A percentile compares a stretch with the other conserved stretches of the same genome.
Conservation (phyloP, 2,888 invertebrate species). For the Lithophane semibrunnea region DNA sequence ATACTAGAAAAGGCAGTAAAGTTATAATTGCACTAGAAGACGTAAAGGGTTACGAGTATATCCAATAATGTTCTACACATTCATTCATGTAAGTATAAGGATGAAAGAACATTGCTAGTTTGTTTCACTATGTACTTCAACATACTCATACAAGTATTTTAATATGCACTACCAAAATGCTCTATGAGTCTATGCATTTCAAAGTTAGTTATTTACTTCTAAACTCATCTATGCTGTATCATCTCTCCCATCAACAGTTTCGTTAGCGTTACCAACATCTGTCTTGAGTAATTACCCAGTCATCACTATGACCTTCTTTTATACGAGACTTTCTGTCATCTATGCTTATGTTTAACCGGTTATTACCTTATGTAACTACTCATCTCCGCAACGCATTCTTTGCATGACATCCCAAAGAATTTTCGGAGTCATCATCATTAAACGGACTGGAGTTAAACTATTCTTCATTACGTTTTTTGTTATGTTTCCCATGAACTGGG, state of each 20-base stretch:
- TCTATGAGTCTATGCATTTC: too few relatives aligned
- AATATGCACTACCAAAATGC: neutral
- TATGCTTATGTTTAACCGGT: conserved; percentile 50
- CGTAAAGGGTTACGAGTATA: conserved; percentile 10
- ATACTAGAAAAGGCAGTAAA: conserved; percentile 23
- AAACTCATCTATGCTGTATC: neutral
- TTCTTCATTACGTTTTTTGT: conserved; percentile 76
- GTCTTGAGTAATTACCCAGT: conserved; percentile 32
- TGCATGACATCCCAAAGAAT: conserved; percentile 78
- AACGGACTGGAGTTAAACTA: conserved; percentile 69
- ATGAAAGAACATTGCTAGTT: neutral
- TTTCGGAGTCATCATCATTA: conserved; percentile 83
- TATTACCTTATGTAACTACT: conserved; percentile 78
- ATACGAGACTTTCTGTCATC: conserved; percentile 47
- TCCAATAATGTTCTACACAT: conserved; percentile 21
- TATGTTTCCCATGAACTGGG: conserved; percentile 67
- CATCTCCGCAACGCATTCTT: conserved; percentile 83
- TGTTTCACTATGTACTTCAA: neutral
- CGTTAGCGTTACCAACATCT: neutral
- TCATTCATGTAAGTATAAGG: conserved; percentile 11
- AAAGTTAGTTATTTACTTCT: neutral
- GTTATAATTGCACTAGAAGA: conserved; percentile 1
- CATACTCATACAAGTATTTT: neutral
- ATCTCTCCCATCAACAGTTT: conserved; percentile 12
- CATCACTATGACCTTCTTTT: conserved; percentile 38